Percentiles rank a stretch among this genome's conserved stretches.
phyloP scores from a whole-genome alignment of 2,888 invertebrate species.

The Synergus umbraculus region DNA sequence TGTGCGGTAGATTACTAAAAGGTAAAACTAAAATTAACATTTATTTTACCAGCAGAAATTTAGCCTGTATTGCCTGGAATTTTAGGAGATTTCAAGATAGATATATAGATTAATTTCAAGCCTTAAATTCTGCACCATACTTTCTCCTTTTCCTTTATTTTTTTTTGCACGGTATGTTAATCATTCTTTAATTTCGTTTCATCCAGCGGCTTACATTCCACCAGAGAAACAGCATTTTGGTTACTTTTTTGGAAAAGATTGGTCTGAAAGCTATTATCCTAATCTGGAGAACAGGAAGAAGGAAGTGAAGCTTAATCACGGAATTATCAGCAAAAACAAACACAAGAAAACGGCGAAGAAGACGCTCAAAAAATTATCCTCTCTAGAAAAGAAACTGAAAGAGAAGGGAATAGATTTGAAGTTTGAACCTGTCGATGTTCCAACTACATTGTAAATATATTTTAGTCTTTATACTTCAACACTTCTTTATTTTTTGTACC shows the following conservation, averaged over 20 bases:
- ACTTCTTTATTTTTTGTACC: neutral
- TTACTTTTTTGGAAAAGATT: constrained; percentile 80
- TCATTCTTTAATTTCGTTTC: constrained; percentile 35
- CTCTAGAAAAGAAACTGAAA: constrained; percentile 68
- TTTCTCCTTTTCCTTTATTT: too few relatives aligned
- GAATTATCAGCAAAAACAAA: constrained; percentile 73
- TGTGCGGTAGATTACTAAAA: constrained; percentile 94
- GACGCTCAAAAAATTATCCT: constrained; percentile 73
- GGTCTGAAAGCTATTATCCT: constrained; percentile 79
- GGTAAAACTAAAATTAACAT: constrained; percentile 78
- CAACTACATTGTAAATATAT: constrained; percentile 43
- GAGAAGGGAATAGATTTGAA: constrained; percentile 68
- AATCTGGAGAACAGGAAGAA: constrained; percentile 75
- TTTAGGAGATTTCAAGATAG: too few relatives aligned
- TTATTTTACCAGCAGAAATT: too few relatives aligned
- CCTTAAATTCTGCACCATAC: neutral
- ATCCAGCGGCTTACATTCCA: constrained; percentile 84
- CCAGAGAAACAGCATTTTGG: constrained; percentile 82
- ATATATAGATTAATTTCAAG: neutral
- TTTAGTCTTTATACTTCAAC: neutral
- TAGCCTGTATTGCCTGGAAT: too few relatives aligned
- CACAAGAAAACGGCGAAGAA: constrained; percentile 76
- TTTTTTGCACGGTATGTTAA: too few relatives aligned
- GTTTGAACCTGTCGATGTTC: constrained; percentile 59
- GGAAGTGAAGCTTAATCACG: constrained; percentile 78